A percentile compares a stretch with the other conserved stretches of the same genome.
Evolutionary conservation across 1,140 invertebrate genomes (phyloP).

Genomic region (Musca vetustissima): DNA sequence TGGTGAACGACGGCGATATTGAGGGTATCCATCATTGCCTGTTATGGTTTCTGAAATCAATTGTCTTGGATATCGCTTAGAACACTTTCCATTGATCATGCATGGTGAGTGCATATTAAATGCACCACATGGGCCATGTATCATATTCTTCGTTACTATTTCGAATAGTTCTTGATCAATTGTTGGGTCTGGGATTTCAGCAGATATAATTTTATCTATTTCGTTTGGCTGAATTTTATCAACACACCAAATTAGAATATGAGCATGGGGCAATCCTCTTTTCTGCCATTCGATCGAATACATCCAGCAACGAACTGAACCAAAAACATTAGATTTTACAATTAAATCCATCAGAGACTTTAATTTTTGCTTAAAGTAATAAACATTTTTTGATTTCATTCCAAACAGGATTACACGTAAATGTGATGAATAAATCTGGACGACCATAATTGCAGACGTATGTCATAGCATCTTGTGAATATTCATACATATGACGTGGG

Average conservation of each 20-base stretch:
- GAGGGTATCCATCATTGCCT: slow-evolving; percentile 56
- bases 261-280: slow-evolving; percentile 30
- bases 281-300: slow-evolving; percentile 61
- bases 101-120: slow-evolving; percentile 45
- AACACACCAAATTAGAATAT: slow-evolving; percentile 42
- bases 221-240: slow-evolving; percentile 49
- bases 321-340: slow-evolving; percentile 43
- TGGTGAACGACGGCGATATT: slow-evolving; percentile 32
- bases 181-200: slow-evolving; percentile 59
- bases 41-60: slow-evolving; percentile 38
- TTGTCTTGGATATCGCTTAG: slow-evolving; percentile 40
- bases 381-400: no score
- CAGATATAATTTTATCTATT: slow-evolving; percentile 59
- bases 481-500: no score
- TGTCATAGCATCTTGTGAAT: no score
- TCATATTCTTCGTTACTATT: slow-evolving; percentile 57
- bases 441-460: no score
- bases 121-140: slow-evolving; percentile 60
- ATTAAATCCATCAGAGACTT: slow-evolving; percentile 38
- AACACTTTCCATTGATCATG: slow-evolving; percentile 34
- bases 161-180: slow-evolving; percentile 53
- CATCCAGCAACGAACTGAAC: slow-evolving; percentile 48
- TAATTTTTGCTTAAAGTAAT: slow-evolving; percentile 51
- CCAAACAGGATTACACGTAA: no score
- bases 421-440: no score